Base-by-base conservation (phyloP, 2,888 invertebrate genomes). In the Neoitamus cyanurus region DNA sequence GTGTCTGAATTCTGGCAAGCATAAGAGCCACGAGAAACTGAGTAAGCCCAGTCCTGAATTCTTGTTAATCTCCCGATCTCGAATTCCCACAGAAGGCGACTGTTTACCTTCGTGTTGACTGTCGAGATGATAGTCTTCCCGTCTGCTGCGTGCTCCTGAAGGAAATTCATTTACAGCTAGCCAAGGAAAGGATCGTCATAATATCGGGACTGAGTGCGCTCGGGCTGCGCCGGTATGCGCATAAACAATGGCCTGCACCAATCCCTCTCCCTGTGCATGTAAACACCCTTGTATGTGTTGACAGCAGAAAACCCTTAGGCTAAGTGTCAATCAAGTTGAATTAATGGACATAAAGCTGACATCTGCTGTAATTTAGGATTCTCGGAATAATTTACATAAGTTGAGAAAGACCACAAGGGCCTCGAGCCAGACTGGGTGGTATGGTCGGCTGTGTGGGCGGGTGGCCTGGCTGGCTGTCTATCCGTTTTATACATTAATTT, bases 281-380 rank as follows among this genome's bases (percentile, higher is more conserved):
- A 58, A 58, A 78, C n/a, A 58, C 34, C 6, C 31, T 48, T 58
- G 78, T 28, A 30, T 34, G 78, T 48, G 78, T 58, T 78, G 78
- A 34, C 78, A 34, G 58, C 58, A 37, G 69, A 36, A 82, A 36
- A 69, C 82, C 82, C 69, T 69, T 37, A 69, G 85, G 85, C 83
- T 72, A 83, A 83, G 78, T 83, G 85, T 83, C 85, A 85, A 83
- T 85, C 83, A 77, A 85, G 70, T 83, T 85, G 78, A 85, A 85
- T 83, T 85, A 85, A 85, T 83, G 83, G 85, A 83, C 85, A 69
- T 77, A 83, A 78, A 48, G 73, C 75, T 83, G 83, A 83, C 77
- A 85, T 83, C 77, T 68, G 30, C 36, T 77, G 85, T 69, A 77
- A 85, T 83, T 77, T 68, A 69, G 83, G 69, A 75, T 83, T 85